Evolutionary conservation across 2,113 vertebrate species (phyloP), one percentile per base, ranked within the genome.

Genomic region (Elaphurus davidianus): DNA sequence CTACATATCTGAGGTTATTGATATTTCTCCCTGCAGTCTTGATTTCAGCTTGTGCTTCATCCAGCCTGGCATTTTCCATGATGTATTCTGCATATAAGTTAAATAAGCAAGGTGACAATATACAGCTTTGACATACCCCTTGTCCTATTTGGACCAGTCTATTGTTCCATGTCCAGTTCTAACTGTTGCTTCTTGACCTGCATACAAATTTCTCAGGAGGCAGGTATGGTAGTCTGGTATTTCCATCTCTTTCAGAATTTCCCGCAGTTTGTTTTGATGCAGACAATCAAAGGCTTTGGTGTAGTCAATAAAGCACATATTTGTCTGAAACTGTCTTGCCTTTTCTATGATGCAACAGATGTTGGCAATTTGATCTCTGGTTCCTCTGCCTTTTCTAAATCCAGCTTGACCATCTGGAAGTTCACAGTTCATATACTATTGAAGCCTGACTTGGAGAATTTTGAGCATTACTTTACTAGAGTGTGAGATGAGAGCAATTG

Each of bases 101-200:
- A 40, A 40, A 40, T 74, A 74, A 67, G 9, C 8, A 67, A 7
- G 21, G 5, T 40, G 36, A 25, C 36, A 74, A 23, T 74, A 74
- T 40, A 74, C 21, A 40, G 67, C 36, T 0, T 40, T 23, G 36
- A 23, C 0, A 0, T 74, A 7, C 67, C 23, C 36, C 36, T 40
- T 74, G 40, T 40, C 36, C 36, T 40, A 1, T 74, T 40, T 40
- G n/a, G 67, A 74, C 36, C 21, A 74, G n/a, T 74, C 21, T 40
- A 11, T 74, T 40, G 36, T 74, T 74, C n/a, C 36, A 74, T 40
- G 67, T 40, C 71, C 36, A 43, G 6, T 74, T 74, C n/a, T 74
- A 74, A 25, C 21, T 43, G 21, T 25, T 74, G 71, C 21, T 74
- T 25, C 36, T 14, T 74, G 36, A 25, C 71, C 71, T 25, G 21